Base-by-base conservation (phyloP, 2,113 vertebrate genomes). In the Perca schrenkii region DNA sequence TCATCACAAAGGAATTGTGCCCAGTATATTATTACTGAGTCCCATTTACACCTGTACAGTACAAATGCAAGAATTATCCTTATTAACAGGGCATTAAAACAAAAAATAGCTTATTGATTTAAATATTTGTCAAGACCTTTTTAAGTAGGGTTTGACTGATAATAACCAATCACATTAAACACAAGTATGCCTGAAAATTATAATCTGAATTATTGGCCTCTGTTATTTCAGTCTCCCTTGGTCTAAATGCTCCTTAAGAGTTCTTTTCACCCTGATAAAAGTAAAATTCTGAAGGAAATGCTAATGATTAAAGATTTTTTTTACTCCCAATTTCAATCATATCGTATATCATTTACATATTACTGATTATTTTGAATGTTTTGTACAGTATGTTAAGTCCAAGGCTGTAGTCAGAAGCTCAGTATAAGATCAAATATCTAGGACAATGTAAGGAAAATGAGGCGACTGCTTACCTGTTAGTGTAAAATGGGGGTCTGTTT, bases 91-190 rank as follows among this genome's bases (percentile, higher is more conserved):
- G 56, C 11, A 31, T 1, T 21, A 16, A 2, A 56, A 31, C 21
- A 19, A 58, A 46, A 47, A 6, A 14, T 17, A 1, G 11, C 12
- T 46, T 28, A 56, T 11, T 60, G 56, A 43, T 43, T 43, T 43
- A 11, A 43, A 43, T 43, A 10, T 43, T 43, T 43, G 40, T 43
- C 40, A 43, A 43, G 40, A 10, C 40, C 40, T 11, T 43, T 43
- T 43, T 43, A 43, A 11, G 40, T 43, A 43, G 40, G 8, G 40
- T 43, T 11, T 43, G 40, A 11, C 10, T 43, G 2, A 43, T 43
- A 47, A 1, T 50, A 56, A 68, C 19, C 8, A 10, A 65, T 40
- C 50, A 63, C 76, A 79, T 75, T 69, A 50, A 50, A 74, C 54
- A 67, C 22, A 40, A 28, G 60, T 22, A 43, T 50, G 73, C 28